Evolutionary conservation across 2,888 invertebrate genomes (phyloP), one percentile per base, ranked within the genome.

Genomic region (Parnassius apollo): DNA sequence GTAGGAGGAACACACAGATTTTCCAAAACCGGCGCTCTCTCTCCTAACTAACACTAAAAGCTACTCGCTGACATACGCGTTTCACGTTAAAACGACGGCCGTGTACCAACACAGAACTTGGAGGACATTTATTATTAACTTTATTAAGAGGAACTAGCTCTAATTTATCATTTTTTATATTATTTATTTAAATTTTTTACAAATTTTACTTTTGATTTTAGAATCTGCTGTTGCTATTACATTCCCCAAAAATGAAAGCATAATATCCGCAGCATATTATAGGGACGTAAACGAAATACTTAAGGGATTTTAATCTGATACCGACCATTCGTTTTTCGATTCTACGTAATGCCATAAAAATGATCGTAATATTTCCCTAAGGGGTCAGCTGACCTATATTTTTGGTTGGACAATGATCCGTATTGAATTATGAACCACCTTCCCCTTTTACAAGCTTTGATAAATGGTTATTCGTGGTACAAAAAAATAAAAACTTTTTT

Each of bases 181-280:
- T 87, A 70, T 61, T 78, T 57, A 60, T 92, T 45, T 76, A 92
- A 81, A 70, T 93, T 71, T 55, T 89, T 48, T 80, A 55, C 93
- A 94, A 93, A 83, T 91, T 70, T 57, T 91, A 70, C 67, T 94
- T 75, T 78, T 94, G 86, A 84, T 86, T 55, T 75, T 94, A 83
- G 94, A 94, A 87, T 85, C 90, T 62, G 92, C 93, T 44, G 94
- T 94, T n/a, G 85, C 94, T 0, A 71, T 94, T 66, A 94, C 94
- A 7, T 7, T 1, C 35, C 35, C 25, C 3, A 25, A 35, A 35
- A 35, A 35, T 35, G 4, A 35, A 35, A 35, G 7, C 35, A 35
- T 35, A 35, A 35, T 7, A 35, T 35, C 7, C 35, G 35, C 35
- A 35, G 35, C 35, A 12, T 3, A 45, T 12, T 45, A 45, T 3